phyloP scores from a whole-genome alignment of 2,888 invertebrate species.

The Dyspetes luteomarginatus region DNA sequence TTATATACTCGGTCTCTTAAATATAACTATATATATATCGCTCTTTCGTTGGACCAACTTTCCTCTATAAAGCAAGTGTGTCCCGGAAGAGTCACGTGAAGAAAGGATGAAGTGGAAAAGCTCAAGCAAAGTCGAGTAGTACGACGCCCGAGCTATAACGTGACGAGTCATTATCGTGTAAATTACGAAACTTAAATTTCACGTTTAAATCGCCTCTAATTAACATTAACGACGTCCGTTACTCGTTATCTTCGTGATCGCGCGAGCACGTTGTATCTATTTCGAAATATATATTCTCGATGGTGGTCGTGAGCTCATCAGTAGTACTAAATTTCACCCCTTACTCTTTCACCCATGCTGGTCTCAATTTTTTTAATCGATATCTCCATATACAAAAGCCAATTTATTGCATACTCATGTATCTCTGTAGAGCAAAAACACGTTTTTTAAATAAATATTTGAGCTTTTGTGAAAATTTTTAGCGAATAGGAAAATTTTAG shows the following conservation, averaged over 20 bases:
- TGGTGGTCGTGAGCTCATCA: neutral
- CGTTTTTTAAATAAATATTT: too few species aligned
- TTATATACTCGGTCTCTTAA: too few species aligned
- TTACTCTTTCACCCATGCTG: too few species aligned
- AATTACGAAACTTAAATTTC: constrained; percentile 78
- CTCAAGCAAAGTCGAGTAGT: constrained; percentile 41
- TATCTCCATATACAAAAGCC: too few species aligned
- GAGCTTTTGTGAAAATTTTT: too few species aligned
- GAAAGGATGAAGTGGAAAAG: constrained; percentile 25
- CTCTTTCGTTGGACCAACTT: constrained; percentile 66
- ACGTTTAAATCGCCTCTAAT: constrained; percentile 75
- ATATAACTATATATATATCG: constrained; percentile 11
- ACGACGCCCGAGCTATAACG: constrained; percentile 69
- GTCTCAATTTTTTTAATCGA: too few species aligned
- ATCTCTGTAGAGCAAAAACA: too few species aligned
- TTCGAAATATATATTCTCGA: neutral
- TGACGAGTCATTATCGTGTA: constrained; percentile 76
- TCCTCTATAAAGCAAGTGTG: constrained; percentile 69
- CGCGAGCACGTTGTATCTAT: neutral
- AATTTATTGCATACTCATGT: too few species aligned
- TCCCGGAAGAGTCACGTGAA: constrained; percentile 16
- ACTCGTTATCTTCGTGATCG: constrained; percentile 64
- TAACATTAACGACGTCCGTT: constrained; percentile 75
- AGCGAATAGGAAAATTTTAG: too few species aligned
- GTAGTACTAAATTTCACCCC: too few species aligned